Evolutionary conservation across 2,888 invertebrate genomes (phyloP), one percentile per base, ranked within the genome.

Genomic region (Hipparchia semele): DNA sequence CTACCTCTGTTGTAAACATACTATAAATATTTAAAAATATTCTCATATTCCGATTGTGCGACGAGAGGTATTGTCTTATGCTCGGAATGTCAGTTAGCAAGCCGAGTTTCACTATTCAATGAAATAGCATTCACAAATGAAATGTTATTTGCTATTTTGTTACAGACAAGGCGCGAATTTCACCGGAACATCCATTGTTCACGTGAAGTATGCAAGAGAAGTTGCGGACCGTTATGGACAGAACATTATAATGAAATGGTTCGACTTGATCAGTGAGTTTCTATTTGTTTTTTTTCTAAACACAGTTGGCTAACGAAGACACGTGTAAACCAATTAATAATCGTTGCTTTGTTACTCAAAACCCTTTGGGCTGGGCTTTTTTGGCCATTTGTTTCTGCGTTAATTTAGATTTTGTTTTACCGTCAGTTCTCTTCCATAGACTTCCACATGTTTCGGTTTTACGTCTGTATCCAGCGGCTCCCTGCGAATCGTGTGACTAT

Each of bases 241-340:
- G 80, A 93, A 92, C 77, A 90, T 93, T 77, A 93, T 93, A 73
- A 93, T 94, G 93, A 91, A 93, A 79, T 94, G 94, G 94, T 94
- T 93, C 76, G 94, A 94, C 82, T 86, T 93, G 78, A 91, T 94
- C 62, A 93, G 94, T 94, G 82, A 87, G 93, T 86, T 75, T 73
- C 13, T 65, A 33, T 33, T 65, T 65, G 23, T 33, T 53, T 33
- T 39, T 62, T 7, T 6, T n/a, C 1, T 10, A 2, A 33, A 33
- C 10, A 12, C 12, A 12, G 39, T 60, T 39, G 39, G 10, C 5
- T 39, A 39, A 39, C 12, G 6, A 12, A n/a, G 2, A 58, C 58
- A 58, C 58, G 58, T 58, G 58, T 58, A 58, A 58, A 23, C 58
- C 13, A 13, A 8, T 13, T 56, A 23, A n/a, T 6, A 4, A 54